Conservation (phyloP, 2,113 vertebrate genomes). For the Anas platyrhynchos region DNA sequence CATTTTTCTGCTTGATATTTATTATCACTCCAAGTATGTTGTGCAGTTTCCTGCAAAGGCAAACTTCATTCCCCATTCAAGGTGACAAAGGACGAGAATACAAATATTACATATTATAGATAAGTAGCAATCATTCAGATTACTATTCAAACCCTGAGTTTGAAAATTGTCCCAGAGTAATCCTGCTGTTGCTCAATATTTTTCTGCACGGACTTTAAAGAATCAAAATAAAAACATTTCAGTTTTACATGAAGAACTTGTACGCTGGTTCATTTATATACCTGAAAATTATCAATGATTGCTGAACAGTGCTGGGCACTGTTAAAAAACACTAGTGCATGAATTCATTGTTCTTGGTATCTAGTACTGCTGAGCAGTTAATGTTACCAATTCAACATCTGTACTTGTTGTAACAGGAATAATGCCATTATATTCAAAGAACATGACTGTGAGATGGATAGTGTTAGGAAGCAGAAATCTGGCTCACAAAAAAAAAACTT, state of each 20-base stretch:
- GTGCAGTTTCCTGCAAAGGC: constrained; percentile 7
- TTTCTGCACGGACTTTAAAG: not conserved
- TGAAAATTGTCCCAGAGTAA: not conserved
- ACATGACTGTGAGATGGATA: not conserved
- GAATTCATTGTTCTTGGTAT: not conserved
- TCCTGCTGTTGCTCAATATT: not conserved
- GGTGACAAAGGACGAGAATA: not conserved
- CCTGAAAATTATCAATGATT: not conserved
- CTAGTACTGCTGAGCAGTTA: not conserved
- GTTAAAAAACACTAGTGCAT: not conserved
- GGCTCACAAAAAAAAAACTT: constrained; percentile 17
- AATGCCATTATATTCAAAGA: not conserved
- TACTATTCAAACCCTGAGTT: not conserved
- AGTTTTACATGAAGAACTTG: not conserved
- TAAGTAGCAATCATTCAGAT: not conserved
- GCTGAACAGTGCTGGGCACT: not conserved
- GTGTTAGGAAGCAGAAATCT: not conserved
- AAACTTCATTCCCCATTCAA: not conserved
- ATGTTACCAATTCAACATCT: not conserved
- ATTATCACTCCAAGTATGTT: not conserved
- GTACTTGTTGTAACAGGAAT: not conserved
- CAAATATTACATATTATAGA: not conserved
- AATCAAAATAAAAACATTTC: not conserved
- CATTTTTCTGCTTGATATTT: not conserved
- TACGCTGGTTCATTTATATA: not conserved